phyloP scores from a whole-genome alignment of 30 jellyfish, hydroid and myxozoan genomes.

The Rhopilema esculentum region DNA sequence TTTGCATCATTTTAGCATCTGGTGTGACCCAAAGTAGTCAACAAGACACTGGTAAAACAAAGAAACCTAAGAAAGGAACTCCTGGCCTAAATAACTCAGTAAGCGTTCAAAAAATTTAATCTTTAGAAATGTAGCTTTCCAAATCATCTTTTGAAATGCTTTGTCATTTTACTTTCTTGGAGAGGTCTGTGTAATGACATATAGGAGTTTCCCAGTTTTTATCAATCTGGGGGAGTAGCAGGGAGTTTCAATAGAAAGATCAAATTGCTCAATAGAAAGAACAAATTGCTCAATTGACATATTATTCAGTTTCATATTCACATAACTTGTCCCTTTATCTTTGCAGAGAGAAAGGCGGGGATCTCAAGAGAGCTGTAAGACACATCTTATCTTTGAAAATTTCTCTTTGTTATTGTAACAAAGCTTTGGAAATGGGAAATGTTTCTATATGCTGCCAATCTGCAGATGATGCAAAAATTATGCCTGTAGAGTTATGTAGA shows the following conservation, averaged over 20 bases:
- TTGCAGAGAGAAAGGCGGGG: conserved; percentile 56
- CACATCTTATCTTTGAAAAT: not conserved
- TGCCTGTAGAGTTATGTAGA: too few relatives aligned
- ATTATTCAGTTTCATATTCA: too few relatives aligned
- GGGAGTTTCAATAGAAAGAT: too few relatives aligned
- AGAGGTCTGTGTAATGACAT: too few relatives aligned
- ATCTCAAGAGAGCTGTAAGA: conserved; percentile 61
- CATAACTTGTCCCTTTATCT: too few relatives aligned
- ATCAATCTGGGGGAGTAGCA: too few relatives aligned
- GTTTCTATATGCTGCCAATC: not conserved
- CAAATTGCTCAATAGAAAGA: too few relatives aligned
- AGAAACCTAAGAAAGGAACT: conserved; percentile 8
- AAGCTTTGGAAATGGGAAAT: not conserved
- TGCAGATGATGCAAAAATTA: too few relatives aligned
- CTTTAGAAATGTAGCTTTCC: not conserved
- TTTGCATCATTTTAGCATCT: not conserved
- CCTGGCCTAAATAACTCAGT: conserved; percentile 45
- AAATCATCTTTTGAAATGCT: too few relatives aligned
- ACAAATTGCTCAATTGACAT: too few relatives aligned
- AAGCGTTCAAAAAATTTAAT: not conserved
- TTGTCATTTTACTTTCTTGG: too few relatives aligned
- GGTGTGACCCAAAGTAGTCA: not conserved
- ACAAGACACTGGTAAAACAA: conserved; percentile 1
- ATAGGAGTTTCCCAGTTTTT: too few relatives aligned
- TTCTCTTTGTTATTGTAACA: not conserved